Percentiles rank a stretch among this genome's conserved stretches.
Evolutionary conservation across 1,140 invertebrate species (phyloP).

Genomic region (Brachionus koreanus): DNA sequence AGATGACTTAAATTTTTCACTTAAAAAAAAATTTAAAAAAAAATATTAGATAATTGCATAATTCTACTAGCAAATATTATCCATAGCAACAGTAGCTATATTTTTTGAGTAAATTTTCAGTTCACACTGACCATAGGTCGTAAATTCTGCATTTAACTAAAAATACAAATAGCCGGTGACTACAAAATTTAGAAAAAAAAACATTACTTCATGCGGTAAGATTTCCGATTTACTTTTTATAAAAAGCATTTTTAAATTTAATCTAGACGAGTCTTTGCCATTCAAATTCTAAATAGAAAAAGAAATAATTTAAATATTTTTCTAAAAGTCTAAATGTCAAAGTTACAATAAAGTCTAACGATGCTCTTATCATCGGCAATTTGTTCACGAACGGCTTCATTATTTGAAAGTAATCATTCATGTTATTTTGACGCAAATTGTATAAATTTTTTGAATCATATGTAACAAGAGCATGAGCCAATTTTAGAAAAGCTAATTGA

Average conservation of each 20-base stretch:
- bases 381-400: constrained; percentile 62
- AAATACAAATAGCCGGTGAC: not conserved
- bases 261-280: not conserved
- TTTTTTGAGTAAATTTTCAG: constrained; percentile 9
- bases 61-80: not conserved
- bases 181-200: not conserved
- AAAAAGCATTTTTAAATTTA: constrained; percentile 1
- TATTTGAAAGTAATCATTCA: constrained; percentile 61
- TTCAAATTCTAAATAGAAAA: constrained; percentile 17
- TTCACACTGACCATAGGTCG: constrained; percentile 12
- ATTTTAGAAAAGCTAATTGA: constrained; percentile 60
- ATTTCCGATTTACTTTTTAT: constrained; percentile 16
- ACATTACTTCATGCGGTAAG: not conserved
- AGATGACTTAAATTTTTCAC: not conserved
- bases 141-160: constrained; percentile 14
- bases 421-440: constrained; percentile 53
- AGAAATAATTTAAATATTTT: not conserved
- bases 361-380: constrained; percentile 65
- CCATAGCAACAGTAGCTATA: not conserved
- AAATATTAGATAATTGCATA: not conserved
- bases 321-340: not conserved
- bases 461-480: constrained; percentile 60
- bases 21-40: not conserved
- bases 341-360: constrained; percentile 52
- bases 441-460: constrained; percentile 46